Evolutionary conservation across 2,113 vertebrate species (phyloP).

Genomic region (Isurus oxyrinchus): DNA sequence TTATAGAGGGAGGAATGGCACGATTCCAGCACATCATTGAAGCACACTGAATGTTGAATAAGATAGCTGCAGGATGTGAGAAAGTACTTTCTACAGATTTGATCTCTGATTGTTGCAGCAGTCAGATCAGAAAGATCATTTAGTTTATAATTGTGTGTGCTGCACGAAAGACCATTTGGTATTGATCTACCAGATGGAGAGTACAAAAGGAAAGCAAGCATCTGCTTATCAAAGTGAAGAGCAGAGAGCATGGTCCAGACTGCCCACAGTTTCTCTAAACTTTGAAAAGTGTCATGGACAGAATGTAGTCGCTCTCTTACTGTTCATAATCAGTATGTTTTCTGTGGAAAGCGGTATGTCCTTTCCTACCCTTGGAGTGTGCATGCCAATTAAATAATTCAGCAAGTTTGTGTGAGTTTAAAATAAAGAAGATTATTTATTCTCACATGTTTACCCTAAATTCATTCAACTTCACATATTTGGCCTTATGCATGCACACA

Average conservation of each 20-base stretch:
- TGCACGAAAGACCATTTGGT: neutral
- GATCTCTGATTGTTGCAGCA: neutral
- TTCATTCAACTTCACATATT: too few species aligned
- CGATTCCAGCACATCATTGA: neutral
- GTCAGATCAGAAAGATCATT: neutral
- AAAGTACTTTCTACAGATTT: neutral
- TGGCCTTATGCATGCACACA: too few species aligned
- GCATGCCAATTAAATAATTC: too few species aligned
- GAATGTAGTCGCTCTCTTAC: too few species aligned
- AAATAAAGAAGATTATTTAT: too few species aligned
- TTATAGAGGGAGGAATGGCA: neutral
- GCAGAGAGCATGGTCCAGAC: neutral
- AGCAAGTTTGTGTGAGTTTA: too few species aligned
- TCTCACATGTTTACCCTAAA: too few species aligned
- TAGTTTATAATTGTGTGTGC: neutral
- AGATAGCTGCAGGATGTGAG: neutral
- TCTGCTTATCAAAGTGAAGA: neutral
- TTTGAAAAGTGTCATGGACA: neutral
- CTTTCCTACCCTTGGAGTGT: too few species aligned
- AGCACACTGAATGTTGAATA: neutral
- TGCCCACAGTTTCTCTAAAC: neutral
- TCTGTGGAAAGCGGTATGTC: too few species aligned
- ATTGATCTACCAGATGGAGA: neutral
- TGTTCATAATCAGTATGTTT: too few species aligned
- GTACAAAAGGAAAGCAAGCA: neutral